Base-by-base conservation (phyloP, 2,113 vertebrate genomes). In the Muntiacus muntjak region DNA sequence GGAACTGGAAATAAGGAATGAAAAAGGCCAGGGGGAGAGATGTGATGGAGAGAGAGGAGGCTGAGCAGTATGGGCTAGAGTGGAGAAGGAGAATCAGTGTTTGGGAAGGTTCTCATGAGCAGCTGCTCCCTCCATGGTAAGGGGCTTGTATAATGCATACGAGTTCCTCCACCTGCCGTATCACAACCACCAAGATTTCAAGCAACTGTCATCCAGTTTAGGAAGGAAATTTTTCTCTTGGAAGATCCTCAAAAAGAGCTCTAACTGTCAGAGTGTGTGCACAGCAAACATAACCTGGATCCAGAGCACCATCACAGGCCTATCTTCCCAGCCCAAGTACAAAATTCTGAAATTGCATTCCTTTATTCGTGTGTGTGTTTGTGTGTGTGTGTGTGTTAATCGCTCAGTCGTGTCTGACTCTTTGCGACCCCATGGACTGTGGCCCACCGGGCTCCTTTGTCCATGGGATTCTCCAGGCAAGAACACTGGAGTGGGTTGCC, bases 141-240 rank as follows among this genome's bases (percentile, higher is more conserved):
- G 7, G 17, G 11, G 14, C 21, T 21, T 7, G 0, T 19, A 0
- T 2, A 40, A 78, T 12, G 21, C 1, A 28, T 17, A 45, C 19
- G 21, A 55, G 28, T 1, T n/a, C 14, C n/a, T 86, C 71, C 25
- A 4, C 28, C 74, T 89, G 36, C 50, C 71, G 86, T 36, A 88
- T 60, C 28, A 60, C 23, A 36, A 33, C 55, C 5, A 0, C 45
- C 17, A 62, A 19, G 26, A n/a, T 57, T 54, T 85, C n/a, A 87
- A 52, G 9, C 40, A 36, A 50, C 21, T 43, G 25, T n/a, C 58
- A 36, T 19, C 23, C 17, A 83, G 74, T 21, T 89, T 40, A 89
- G 19, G n/a, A 47, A 93, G 21, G 2, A 83, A 89, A n/a, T 1
- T 36, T 57, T 88, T 57, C 26, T 86, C 28, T 85, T 23, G 86